Conservation (phyloP, 1,140 invertebrate genomes). For the Halesus radiatus region DNA sequence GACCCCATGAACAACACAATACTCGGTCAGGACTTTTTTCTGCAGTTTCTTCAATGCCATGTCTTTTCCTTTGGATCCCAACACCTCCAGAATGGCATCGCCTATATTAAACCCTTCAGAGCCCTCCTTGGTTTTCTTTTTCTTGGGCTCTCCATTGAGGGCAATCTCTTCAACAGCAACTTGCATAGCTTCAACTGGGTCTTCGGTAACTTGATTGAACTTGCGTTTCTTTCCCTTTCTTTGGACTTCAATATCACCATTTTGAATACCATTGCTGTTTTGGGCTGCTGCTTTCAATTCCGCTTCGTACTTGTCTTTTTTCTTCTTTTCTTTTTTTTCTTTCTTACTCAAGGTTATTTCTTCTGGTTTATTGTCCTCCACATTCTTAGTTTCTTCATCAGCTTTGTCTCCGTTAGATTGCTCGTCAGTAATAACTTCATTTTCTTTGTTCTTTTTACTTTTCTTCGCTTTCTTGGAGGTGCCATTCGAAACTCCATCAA, state of each 20-base stretch:
- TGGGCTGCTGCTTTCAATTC: constrained; percentile 60
- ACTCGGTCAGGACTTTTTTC: constrained; percentile 52
- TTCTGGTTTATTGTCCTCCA: constrained; percentile 55
- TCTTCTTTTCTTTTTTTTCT: constrained; percentile 71
- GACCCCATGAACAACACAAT: constrained; percentile 35
- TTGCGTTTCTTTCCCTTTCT: constrained; percentile 60
- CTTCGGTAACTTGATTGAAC: constrained; percentile 63
- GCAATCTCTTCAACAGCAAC: constrained; percentile 23
- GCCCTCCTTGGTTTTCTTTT: constrained; percentile 53
- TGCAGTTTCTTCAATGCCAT: constrained; percentile 53
- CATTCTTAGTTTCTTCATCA: constrained; percentile 48
- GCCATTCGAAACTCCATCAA: not conserved
- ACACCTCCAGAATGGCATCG: constrained; percentile 32
- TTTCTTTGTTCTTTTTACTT: constrained; percentile 51
- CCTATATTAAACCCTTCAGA: constrained; percentile 43
- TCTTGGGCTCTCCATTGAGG: constrained; percentile 31
- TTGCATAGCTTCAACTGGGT: constrained; percentile 40
- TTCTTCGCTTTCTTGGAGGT: constrained; percentile 29
- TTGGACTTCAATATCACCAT: constrained; percentile 57
- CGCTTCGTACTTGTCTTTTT: constrained; percentile 68
- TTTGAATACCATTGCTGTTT: constrained; percentile 40
- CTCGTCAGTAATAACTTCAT: constrained; percentile 52
- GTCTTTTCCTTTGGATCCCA: constrained; percentile 47
- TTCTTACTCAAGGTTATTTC: constrained; percentile 69
- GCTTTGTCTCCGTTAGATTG: constrained; percentile 57